Percentiles rank a stretch among this genome's conserved stretches.
Evolutionary conservation across 2,888 invertebrate genomes (phyloP).

Genomic region (Panzeria rudis): DNA sequence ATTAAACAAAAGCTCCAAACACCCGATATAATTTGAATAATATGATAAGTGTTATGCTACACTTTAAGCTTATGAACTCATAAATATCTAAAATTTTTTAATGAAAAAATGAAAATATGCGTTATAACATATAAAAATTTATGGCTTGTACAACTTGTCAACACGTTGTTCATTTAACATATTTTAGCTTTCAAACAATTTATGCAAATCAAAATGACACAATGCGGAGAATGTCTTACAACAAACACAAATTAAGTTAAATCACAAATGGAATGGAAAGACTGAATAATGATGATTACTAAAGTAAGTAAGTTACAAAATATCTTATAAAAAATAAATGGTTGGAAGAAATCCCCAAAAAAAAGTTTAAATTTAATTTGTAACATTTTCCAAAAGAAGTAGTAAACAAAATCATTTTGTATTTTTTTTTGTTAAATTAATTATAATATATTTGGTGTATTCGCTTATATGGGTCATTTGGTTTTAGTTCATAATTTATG

Average conservation of each 20-base stretch:
- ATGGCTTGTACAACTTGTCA: constrained; percentile 65
- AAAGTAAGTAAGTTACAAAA: constrained; percentile 45
- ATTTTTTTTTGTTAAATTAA: constrained; percentile 41
- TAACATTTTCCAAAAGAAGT: constrained; percentile 41
- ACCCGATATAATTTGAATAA: background rate
- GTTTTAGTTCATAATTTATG: constrained; percentile 65
- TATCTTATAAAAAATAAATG: background rate
- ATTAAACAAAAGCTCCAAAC: background rate
- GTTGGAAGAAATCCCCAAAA: constrained; percentile 33
- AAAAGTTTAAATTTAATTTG: constrained; percentile 53
- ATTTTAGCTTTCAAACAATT: constrained; percentile 47
- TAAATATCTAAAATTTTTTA: constrained; percentile 29
- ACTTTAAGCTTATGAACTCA: constrained; percentile 30
- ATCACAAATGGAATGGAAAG: background rate
- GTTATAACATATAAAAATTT: constrained; percentile 45
- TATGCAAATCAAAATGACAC: constrained; percentile 52
- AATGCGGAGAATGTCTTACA: background rate
- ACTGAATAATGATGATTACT: constrained; percentile 20
- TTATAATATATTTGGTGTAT: constrained; percentile 39
- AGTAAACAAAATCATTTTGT: background rate
- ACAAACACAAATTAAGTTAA: constrained; percentile 9
- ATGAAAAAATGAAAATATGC: background rate
- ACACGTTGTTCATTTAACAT: constrained; percentile 58
- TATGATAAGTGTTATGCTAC: constrained; percentile 16
- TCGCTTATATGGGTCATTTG: constrained; percentile 38